Evolutionary conservation across 2,797 vertebrate species (phyloP).

Genomic region (Danio kyathit): DNA sequence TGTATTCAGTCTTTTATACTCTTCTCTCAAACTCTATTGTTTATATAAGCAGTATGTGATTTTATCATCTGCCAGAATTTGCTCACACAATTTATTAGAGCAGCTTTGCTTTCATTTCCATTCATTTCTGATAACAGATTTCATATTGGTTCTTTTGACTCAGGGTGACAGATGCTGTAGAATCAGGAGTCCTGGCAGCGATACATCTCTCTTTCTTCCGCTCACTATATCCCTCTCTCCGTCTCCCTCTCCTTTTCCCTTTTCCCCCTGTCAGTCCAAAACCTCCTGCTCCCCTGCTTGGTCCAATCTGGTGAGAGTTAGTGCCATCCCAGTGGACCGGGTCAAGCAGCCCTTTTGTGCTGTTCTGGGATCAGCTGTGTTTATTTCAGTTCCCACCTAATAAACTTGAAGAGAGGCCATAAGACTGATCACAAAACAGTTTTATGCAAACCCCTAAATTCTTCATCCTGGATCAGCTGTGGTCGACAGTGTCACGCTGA

Average conservation of each 20-base stretch:
- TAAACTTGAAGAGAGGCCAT: neutral
- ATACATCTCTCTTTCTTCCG: constrained; percentile 47
- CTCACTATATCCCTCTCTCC: constrained; percentile 44
- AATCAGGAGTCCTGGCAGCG: constrained; percentile 67
- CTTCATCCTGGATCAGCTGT: constrained; percentile 26
- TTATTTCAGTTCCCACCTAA: neutral
- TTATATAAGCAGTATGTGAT: no score
- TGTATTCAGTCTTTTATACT: no score
- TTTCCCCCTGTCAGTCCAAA: constrained; percentile 55
- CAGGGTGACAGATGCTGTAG: constrained; percentile 66
- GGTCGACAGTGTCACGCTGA: constrained; percentile 13
- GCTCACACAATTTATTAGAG: no score
- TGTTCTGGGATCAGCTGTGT: constrained; percentile 39
- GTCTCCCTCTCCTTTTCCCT: constrained; percentile 45
- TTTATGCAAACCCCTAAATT: constrained; percentile 19
- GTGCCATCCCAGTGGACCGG: constrained; percentile 56
- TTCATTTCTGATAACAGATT: constrained; percentile 30
- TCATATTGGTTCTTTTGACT: constrained; percentile 56
- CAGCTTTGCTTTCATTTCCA: neutral
- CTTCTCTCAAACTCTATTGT: no score
- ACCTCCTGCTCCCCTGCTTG: constrained; percentile 63
- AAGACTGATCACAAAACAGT: constrained; percentile 9
- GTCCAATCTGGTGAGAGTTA: constrained; percentile 67
- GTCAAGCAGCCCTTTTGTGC: constrained; percentile 33
- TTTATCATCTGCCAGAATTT: no score